These are phyloP conservation scores for Hydrotaea diabolus DNA, from an alignment of 2,888 invertebrate species.

Conservation along the genomic window DNA sequence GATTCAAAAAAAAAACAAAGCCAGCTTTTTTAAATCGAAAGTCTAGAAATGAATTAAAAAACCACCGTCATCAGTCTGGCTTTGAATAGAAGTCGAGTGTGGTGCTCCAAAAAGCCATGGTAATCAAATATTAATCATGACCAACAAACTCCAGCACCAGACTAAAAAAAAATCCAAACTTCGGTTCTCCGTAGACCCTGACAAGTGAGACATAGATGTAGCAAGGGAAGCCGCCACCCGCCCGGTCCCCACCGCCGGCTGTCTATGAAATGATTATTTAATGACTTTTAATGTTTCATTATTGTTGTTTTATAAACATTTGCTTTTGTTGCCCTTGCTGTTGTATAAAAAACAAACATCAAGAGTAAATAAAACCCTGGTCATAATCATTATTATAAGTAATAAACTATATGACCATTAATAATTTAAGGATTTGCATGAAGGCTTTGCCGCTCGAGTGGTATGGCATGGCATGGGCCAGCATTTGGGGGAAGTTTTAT, in stretches of 20 bases:
- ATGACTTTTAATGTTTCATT: constrained; percentile 35
- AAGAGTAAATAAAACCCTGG: neutral
- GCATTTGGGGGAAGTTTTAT: neutral
- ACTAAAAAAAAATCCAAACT: too few species aligned
- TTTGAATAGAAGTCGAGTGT: neutral
- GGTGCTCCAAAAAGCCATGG: neutral
- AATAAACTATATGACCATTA: constrained; percentile 28
- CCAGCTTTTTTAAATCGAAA: neutral
- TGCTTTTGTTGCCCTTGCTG: constrained; percentile 1
- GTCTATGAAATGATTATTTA: constrained; percentile 36
- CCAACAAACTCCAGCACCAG: neutral
- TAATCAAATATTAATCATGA: constrained; percentile 31
- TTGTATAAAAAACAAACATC: neutral
- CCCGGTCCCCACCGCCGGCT: neutral
- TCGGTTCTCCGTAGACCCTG: too few species aligned
- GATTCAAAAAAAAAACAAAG: neutral
- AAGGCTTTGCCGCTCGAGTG: neutral
- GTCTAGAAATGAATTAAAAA: constrained; percentile 18
- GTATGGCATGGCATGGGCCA: neutral
- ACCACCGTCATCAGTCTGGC: constrained; percentile 6
- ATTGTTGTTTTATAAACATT: constrained; percentile 18
- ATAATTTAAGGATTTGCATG: neutral
- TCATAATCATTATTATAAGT: constrained; percentile 14
- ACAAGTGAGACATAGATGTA: too few species aligned
- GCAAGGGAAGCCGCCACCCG: too few species aligned